These are phyloP conservation scores for Elephantulus edwardii DNA, from an alignment of 2,113 vertebrate species.

Conservation along the genomic window DNA sequence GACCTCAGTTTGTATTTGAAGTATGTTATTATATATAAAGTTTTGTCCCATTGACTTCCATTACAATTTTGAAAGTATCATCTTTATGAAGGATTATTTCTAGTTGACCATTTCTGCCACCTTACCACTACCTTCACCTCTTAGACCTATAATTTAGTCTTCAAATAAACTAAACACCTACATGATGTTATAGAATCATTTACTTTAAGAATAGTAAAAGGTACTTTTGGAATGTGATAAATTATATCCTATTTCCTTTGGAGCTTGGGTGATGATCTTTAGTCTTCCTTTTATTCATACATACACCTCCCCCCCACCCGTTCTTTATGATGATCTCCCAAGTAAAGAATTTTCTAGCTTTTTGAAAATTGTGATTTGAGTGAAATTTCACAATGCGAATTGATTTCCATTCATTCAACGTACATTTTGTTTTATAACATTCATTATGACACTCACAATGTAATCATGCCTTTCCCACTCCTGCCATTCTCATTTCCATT, in stretches of 20 bases:
- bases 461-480: too few species aligned
- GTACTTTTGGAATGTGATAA: conserved; percentile 29
- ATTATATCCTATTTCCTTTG: conserved; percentile 21
- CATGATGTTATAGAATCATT: neutral
- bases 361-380: too few species aligned
- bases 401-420: too few species aligned
- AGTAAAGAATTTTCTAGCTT: too few species aligned
- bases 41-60: neutral
- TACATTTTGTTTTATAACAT: too few species aligned
- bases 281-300: neutral
- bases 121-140: neutral
- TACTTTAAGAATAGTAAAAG: conserved; percentile 30
- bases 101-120: neutral
- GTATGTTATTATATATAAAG: conserved; percentile 43
- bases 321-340: neutral
- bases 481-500: too few species aligned
- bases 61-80: conserved; percentile 46
- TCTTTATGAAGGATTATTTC: conserved; percentile 58
- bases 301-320: neutral
- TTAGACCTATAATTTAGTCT: neutral
- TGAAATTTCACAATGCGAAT: too few species aligned
- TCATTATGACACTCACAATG: too few species aligned
- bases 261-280: neutral
- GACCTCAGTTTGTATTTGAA: conserved; percentile 7
- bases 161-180: conserved; percentile 41